A percentile compares a stretch with the other conserved stretches of the same genome.
Evolutionary conservation across 2,113 vertebrate genomes (phyloP).

Genomic region (western clawed frog (Xenopus tropicalis)): DNA sequence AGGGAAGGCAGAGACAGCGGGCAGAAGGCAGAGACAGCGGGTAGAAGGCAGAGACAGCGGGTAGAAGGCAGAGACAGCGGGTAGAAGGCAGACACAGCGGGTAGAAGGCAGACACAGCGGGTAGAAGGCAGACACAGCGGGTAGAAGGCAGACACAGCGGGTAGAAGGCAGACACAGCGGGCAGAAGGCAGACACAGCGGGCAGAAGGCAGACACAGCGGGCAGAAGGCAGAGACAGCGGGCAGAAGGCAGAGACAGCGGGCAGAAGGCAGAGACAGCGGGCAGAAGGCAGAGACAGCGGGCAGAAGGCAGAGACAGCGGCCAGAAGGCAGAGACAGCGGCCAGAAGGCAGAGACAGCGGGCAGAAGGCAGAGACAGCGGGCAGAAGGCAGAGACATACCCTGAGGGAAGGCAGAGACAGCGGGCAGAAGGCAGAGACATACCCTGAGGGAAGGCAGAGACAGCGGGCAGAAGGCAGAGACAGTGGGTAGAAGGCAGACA

Average conservation of each 20-base stretch:
- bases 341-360: slow-evolving; percentile 42
- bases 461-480: too few species aligned
- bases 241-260: background rate
- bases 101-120: background rate
- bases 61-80: background rate
- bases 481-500: background rate
- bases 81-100: background rate
- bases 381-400: background rate
- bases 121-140: too few species aligned
- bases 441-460: background rate
- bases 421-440: too few species aligned
- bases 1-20: background rate
- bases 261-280: background rate
- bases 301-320: background rate
- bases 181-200: too few species aligned
- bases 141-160: background rate
- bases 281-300: background rate
- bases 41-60: background rate
- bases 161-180: background rate
- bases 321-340: slow-evolving; percentile 75
- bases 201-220: too few species aligned
- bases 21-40: background rate
- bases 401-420: slow-evolving; percentile 65
- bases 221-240: background rate
- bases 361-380: background rate